Percentiles rank a stretch among this genome's conserved stretches.
These are phyloP conservation scores for Zootoca vivipara DNA, from an alignment of 2,113 vertebrate species.

Conservation along the genomic window DNA sequence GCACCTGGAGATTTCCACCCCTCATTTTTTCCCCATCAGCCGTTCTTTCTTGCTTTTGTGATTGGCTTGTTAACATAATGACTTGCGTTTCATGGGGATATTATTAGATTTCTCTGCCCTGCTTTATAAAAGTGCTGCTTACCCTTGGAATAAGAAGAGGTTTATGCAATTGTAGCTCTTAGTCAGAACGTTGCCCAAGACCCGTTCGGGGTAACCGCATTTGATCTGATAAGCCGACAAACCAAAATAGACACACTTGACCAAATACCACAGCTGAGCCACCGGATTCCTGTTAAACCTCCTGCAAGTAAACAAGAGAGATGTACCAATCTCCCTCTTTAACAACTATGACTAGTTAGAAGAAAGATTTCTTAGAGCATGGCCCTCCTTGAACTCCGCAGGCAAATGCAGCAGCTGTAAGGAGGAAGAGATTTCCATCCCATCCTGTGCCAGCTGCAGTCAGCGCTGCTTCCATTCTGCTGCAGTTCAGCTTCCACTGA, in stretches of 20 bases:
- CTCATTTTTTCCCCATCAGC: no score
- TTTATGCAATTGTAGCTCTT: conserved; percentile 78
- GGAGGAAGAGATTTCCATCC: no score
- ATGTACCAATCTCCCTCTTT: neutral
- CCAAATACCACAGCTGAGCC: conserved; percentile 79
- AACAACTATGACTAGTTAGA: no score
- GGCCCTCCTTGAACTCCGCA: neutral
- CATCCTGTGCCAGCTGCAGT: no score
- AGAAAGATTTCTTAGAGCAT: neutral
- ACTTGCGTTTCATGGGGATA: neutral
- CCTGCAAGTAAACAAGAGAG: conserved; percentile 59
- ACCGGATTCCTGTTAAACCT: conserved; percentile 72
- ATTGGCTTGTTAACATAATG: neutral
- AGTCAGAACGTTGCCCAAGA: conserved; percentile 77
- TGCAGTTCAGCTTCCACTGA: no score
- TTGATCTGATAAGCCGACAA: conserved; percentile 78
- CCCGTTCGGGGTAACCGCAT: conserved; percentile 74
- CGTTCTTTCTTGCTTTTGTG: neutral
- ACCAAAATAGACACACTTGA: conserved; percentile 77
- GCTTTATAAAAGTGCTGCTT: neutral
- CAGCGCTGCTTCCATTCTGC: no score
- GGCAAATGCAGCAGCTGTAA: no score
- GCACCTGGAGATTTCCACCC: no score
- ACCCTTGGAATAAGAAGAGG: conserved; percentile 79
- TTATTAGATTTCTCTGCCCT: neutral